A percentile compares a stretch with the other conserved stretches of the same genome.
phyloP scores from a whole-genome alignment of 2,888 invertebrate genomes.

The Graphium colonna region DNA sequence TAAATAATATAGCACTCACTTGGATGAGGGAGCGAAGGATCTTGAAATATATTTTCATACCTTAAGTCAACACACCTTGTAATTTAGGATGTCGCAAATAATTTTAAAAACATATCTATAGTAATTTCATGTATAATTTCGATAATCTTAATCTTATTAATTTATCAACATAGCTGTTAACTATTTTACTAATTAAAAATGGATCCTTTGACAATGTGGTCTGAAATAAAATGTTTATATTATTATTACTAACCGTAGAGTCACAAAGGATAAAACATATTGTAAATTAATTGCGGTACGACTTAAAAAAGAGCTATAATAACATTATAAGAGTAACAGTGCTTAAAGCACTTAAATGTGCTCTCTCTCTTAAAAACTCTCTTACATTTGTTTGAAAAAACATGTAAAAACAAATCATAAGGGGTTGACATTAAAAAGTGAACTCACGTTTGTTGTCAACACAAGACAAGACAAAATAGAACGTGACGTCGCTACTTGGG shows the following conservation, averaged over 20 bases:
- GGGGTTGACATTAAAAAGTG: constrained; percentile 26
- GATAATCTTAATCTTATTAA: too few species aligned
- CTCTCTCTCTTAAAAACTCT: constrained; percentile 3
- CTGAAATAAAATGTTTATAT: too few species aligned
- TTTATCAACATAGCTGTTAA: too few species aligned
- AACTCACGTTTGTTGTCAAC: constrained; percentile 58
- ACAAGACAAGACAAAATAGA: constrained; percentile 52
- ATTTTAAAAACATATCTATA: too few species aligned
- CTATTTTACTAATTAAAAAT: too few species aligned
- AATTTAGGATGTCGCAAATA: too few species aligned
- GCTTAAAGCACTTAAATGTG: not conserved
- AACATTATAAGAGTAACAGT: not conserved
- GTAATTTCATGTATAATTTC: too few species aligned
- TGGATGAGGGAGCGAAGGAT: not conserved
- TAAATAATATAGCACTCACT: not conserved
- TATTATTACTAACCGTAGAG: too few species aligned
- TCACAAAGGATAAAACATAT: not conserved
- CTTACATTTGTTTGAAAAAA: constrained; percentile 17
- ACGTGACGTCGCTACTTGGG: constrained; percentile 26
- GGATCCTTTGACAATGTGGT: too few species aligned
- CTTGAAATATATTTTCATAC: not conserved
- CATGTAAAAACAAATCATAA: constrained; percentile 23
- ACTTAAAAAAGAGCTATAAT: not conserved
- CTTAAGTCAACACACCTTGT: too few species aligned
- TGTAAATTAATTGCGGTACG: not conserved